Evolutionary conservation across 1,140 invertebrate species (phyloP), one percentile per base, ranked within the genome.

Genomic region (Alviniconcha marisindica): DNA sequence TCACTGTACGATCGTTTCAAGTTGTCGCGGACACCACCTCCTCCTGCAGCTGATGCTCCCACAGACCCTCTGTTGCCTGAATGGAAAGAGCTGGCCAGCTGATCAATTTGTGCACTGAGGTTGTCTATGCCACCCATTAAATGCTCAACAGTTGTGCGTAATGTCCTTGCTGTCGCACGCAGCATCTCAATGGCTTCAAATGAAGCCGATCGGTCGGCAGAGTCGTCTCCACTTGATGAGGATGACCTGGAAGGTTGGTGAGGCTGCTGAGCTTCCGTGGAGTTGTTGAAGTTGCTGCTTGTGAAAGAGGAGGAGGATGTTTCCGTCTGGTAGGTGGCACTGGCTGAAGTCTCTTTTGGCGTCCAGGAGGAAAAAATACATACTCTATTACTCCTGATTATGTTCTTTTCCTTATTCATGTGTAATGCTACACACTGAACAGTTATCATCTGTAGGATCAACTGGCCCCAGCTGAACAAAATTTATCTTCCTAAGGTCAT

Each of bases 91-190:
- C 18, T 2, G 18, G 42, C 42, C 1, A 76, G 1, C 73, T 76
- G 73, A n/a, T 76, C 73, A 33, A 76, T 76, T 24, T 76, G 73
- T n/a, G 42, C 1, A 21, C 24, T 76, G 73, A 76, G 73, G n/a
- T 4, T 54, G n/a, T 76, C 73, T 0, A 76, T 4, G 44, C n/a
- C 44, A 14, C 18, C 18, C 60, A 44, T 4, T 60, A 63, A 40
- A 56, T 69, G 78, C 24, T 80, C 38, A n/a, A 40, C 73, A 31
- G 42, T 51, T 38, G 73, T 5, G 0, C 42, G 73, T 42, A 76
- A 33, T 15, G 60, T 38, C 56, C n/a, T 66, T 28, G 38, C 60
- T 2, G 56, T 66, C 21, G 78, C 78, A 14, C 78, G 56, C 36
- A 80, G 40, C 78, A 80, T 80, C 21, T 28, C 31, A 4, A 44